Conservation (phyloP, 2,888 invertebrate genomes). For the Calameuta idolon region DNA sequence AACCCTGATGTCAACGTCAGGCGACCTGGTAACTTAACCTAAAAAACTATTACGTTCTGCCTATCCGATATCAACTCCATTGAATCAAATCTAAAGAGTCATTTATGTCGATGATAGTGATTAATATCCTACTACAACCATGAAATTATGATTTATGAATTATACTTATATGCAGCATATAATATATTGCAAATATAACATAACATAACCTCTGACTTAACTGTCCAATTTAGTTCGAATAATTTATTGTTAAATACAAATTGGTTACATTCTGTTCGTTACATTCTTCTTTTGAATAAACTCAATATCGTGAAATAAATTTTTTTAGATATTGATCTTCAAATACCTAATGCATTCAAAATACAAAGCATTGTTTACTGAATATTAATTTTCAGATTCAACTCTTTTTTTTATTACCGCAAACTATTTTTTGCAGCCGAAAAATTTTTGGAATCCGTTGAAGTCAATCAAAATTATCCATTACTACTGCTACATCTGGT, state of each 20-base stretch:
- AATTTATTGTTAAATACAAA: too few relatives aligned
- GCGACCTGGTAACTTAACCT: conserved; percentile 79
- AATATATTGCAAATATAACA: neutral
- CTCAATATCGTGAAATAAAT: neutral
- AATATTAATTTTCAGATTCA: conserved; percentile 12
- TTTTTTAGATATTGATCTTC: conserved; percentile 18
- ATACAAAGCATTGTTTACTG: neutral
- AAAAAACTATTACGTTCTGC: neutral
- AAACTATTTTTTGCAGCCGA: conserved; percentile 77
- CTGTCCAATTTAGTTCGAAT: neutral
- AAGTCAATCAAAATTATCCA: conserved; percentile 91
- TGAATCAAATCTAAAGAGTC: neutral
- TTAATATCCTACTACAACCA: neutral
- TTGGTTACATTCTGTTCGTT: neutral
- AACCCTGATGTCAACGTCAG: conserved; percentile 85
- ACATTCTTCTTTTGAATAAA: neutral
- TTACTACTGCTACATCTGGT: conserved; percentile 87
- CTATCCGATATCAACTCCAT: neutral
- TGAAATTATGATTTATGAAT: neutral
- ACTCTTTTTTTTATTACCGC: conserved; percentile 18
- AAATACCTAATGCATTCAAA: conserved; percentile 9
- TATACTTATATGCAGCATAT: neutral
- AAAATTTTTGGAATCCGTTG: conserved; percentile 90
- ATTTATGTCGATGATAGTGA: neutral
- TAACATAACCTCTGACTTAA: neutral